Percentiles rank a stretch among this genome's conserved stretches.
These are phyloP conservation scores for Homarus gammarus DNA, from an alignment of 2,888 invertebrate species.

Conservation along the genomic window DNA sequence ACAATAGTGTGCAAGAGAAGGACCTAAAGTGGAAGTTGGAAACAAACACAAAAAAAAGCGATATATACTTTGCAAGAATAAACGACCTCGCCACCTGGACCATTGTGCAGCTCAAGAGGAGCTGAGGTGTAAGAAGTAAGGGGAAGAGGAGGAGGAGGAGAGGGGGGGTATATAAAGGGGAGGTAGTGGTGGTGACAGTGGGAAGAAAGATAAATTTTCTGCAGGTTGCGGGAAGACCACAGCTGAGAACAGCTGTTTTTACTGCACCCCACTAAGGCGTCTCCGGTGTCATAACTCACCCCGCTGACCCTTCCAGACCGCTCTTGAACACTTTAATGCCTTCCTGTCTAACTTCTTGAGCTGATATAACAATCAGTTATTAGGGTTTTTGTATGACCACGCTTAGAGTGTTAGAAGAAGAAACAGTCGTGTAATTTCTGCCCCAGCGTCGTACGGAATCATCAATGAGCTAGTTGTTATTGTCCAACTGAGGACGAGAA, in stretches of 20 bases:
- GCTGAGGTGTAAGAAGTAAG: neutral
- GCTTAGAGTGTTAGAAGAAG: too few species aligned
- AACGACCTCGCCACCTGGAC: neutral
- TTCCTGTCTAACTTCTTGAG: neutral
- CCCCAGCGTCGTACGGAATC: too few species aligned
- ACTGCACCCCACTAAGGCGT: neutral
- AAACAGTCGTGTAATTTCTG: too few species aligned
- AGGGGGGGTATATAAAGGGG: neutral
- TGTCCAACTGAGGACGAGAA: too few species aligned
- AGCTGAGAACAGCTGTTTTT: neutral
- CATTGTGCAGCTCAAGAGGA: neutral
- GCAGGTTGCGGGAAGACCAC: neutral
- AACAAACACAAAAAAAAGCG: neutral
- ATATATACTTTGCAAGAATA: neutral
- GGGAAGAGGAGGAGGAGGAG: neutral
- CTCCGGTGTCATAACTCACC: neutral
- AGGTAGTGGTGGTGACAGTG: neutral
- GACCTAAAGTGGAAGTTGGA: neutral
- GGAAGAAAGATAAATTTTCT: neutral
- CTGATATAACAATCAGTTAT: neutral
- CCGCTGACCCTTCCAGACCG: neutral
- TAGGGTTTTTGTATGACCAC: neutral
- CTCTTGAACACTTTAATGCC: slow-evolving; percentile 1
- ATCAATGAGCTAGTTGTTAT: too few species aligned
- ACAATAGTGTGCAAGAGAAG: neutral